Conservation (phyloP, 2,113 vertebrate species). For the Nothoprocta pentlandii region DNA sequence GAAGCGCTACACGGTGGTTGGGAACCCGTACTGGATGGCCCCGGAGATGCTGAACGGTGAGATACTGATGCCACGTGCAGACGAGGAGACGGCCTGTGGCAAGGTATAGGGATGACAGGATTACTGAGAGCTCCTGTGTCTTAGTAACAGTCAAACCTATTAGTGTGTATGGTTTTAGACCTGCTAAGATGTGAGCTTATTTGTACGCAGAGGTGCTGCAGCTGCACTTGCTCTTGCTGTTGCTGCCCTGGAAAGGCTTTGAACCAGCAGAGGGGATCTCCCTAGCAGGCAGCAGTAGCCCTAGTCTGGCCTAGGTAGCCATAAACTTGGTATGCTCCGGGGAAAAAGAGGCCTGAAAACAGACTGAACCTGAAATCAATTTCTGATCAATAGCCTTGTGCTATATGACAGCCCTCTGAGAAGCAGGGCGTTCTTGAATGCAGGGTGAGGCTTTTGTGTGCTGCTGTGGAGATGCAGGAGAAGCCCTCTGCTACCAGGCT, state of each 20-base stretch:
- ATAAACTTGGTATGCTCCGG: background rate
- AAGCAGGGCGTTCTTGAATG: background rate
- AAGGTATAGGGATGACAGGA: background rate
- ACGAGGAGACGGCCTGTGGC: background rate
- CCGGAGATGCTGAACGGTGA: conserved; percentile 98
- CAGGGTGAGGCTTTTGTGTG: background rate
- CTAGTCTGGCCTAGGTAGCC: background rate
- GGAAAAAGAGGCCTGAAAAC: background rate
- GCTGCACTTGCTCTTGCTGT: background rate
- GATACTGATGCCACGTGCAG: background rate
- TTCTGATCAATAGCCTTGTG: background rate
- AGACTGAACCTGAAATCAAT: background rate
- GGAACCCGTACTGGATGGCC: conserved; percentile 99
- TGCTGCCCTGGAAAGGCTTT: background rate
- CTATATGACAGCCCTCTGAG: background rate
- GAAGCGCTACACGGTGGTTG: conserved; percentile 96
- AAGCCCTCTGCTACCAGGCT: background rate
- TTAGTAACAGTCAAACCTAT: background rate
- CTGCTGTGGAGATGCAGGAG: background rate
- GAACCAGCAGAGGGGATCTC: background rate
- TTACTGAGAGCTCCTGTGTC: background rate
- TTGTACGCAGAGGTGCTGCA: background rate
- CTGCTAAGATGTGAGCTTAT: background rate
- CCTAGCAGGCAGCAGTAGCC: background rate
- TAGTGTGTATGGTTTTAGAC: background rate